Evolutionary conservation across 2,888 invertebrate genomes (phyloP), one percentile per base, ranked within the genome.

Genomic region (Aspidapion aeneum): DNA sequence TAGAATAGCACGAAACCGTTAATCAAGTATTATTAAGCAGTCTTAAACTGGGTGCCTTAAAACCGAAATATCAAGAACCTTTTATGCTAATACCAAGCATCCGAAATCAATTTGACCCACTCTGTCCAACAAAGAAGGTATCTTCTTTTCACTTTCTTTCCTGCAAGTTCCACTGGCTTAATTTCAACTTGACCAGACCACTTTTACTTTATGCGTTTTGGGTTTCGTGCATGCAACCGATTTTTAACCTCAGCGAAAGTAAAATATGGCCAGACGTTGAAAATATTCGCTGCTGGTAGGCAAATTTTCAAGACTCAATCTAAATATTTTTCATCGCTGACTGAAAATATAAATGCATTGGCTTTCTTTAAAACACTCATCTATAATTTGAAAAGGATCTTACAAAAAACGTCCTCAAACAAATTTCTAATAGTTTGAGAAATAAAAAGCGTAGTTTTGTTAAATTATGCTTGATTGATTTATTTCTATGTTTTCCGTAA

Each of bases 161-260:
- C 5, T 35, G 35, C 52, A 52, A 52, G 52, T 3, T 52, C 52
- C 52, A n/a, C 18, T 52, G 52, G 7, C 52, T 52, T n/a, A 52
- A 52, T 52, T 52, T 19, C 17, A n/a, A 9, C 52, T 52, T 52
- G 52, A 52, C 52, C 52, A 35, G 17, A 52, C 52, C 52, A 52
- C 52, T 52, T 52, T 52, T 52, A 52, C 52, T 52, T 52, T 35
- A 35, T 35, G 35, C 35, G 35, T 35, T 35, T 35, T 35, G 35
- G 35, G 35, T 35, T 35, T 35, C 35, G 35, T 35, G 35, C 3
- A 35, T 35, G 35, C 35, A 35, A 35, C 3, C 35, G 35, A 35
- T 35, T 35, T 35, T 35, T 35, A 35, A 35, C 35, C 35, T 7
- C 35, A 35, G 12, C 35, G 35, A 35, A 35, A 35, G 35, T 35